Evolutionary conservation across 2,113 vertebrate genomes (phyloP).

Genomic region (Otolemur garnettii): DNA sequence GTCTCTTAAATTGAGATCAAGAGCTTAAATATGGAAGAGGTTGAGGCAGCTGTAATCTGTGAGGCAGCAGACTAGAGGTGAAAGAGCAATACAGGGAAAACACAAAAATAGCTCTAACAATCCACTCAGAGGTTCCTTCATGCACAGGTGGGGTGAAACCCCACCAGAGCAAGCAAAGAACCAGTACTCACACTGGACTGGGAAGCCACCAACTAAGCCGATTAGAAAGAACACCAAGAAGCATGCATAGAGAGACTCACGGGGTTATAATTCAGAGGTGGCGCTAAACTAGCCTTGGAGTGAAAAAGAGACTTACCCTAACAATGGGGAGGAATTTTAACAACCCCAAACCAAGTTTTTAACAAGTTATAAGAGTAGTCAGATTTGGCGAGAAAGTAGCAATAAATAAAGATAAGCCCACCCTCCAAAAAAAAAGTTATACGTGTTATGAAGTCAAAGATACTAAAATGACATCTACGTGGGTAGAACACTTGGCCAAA

Average conservation of each 20-base stretch:
- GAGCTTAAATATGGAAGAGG: not conserved
- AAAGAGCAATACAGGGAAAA: not conserved
- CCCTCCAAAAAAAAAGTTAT: not conserved
- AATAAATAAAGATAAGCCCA: not conserved
- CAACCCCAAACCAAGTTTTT: not conserved
- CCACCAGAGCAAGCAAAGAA: not conserved
- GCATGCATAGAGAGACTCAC: not conserved
- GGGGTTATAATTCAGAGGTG: not conserved
- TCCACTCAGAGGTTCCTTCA: not conserved
- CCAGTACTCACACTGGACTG: not conserved
- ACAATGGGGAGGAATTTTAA: not conserved
- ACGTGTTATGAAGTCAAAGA: not conserved
- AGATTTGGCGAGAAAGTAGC: not conserved
- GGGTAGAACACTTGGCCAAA: not conserved
- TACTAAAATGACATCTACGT: slow-evolving; percentile 8
- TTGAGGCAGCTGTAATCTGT: not conserved
- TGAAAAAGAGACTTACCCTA: not conserved
- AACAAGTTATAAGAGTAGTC: not conserved
- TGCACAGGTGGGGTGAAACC: too few species aligned
- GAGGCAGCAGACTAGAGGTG: not conserved
- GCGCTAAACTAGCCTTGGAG: not conserved
- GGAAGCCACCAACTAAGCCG: not conserved
- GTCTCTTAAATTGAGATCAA: not conserved
- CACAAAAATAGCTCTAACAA: not conserved
- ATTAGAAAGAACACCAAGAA: not conserved